These are phyloP conservation scores for Chlorodrepanis virens DNA, from an alignment of 2,113 vertebrate genomes.

Conservation along the genomic window DNA sequence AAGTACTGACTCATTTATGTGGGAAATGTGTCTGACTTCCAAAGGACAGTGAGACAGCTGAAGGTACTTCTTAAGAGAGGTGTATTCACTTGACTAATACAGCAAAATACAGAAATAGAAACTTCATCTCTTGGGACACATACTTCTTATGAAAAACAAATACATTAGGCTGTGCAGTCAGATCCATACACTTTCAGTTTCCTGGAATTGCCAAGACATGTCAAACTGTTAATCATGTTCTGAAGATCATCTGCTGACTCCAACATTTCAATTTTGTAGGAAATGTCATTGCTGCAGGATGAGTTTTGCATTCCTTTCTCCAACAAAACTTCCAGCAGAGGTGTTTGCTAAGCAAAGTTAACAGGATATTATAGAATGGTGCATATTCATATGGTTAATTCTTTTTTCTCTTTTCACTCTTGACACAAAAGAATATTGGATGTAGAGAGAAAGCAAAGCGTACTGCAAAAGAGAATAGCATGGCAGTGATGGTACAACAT, in stretches of 20 bases:
- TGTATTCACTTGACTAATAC: neutral
- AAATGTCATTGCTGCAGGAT: neutral
- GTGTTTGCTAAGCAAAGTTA: neutral
- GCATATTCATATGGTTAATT: neutral
- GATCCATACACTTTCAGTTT: neutral
- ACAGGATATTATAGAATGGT: neutral
- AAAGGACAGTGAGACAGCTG: neutral
- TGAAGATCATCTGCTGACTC: neutral
- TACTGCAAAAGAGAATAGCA: neutral
- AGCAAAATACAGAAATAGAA: conserved; percentile 4
- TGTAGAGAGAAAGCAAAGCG: neutral
- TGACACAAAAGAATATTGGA: neutral
- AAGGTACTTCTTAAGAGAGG: neutral
- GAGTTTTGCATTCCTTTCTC: neutral
- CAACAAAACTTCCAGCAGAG: neutral
- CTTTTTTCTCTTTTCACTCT: neutral
- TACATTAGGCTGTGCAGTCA: neutral
- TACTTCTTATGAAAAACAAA: neutral
- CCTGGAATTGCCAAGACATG: neutral
- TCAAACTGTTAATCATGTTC: neutral
- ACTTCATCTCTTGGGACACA: neutral
- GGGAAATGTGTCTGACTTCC: neutral
- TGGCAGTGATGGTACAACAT: neutral
- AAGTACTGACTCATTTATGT: neutral
- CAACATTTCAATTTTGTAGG: neutral